Evolutionary conservation across 1,140 invertebrate genomes (phyloP).

Genomic region (Druon quercuslanigerum): DNA sequence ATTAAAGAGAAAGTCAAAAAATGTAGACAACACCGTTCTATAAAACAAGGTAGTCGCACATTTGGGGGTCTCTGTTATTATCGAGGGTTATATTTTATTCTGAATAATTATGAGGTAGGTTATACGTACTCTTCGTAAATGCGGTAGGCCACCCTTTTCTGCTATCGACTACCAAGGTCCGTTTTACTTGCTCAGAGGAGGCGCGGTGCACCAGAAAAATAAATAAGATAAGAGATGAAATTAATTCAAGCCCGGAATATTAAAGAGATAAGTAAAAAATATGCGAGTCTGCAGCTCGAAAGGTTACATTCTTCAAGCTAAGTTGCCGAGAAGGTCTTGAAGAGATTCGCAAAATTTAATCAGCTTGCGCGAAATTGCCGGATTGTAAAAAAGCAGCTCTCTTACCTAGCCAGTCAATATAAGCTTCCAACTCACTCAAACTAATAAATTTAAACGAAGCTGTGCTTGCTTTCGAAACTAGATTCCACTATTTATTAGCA

Average conservation of each 20-base stretch:
- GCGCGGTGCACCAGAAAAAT: slow-evolving; percentile 46
- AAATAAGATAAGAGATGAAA: slow-evolving; percentile 59
- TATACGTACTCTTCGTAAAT: slow-evolving; percentile 49
- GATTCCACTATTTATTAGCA: too few species aligned
- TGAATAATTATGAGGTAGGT: slow-evolving; percentile 72
- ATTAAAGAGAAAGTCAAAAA: slow-evolving; percentile 25
- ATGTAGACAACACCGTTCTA: slow-evolving; percentile 43
- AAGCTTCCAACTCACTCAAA: not conserved
- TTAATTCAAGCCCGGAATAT: slow-evolving; percentile 57
- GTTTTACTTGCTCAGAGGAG: slow-evolving; percentile 12
- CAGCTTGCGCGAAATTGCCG: slow-evolving; percentile 21
- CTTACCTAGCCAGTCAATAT: slow-evolving; percentile 23
- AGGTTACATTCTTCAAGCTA: slow-evolving; percentile 14
- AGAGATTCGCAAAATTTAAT: slow-evolving; percentile 25
- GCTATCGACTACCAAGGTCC: slow-evolving; percentile 50
- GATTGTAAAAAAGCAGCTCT: slow-evolving; percentile 21
- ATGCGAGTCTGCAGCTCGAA: slow-evolving; percentile 12
- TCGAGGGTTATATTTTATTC: slow-evolving; percentile 74
- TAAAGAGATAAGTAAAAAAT: slow-evolving; percentile 44
- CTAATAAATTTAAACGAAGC: slow-evolving; percentile 14
- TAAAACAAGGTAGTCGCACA: slow-evolving; percentile 62
- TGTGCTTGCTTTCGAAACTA: not conserved
- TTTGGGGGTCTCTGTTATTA: slow-evolving; percentile 71
- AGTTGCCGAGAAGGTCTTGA: not conserved
- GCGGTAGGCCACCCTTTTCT: slow-evolving; percentile 37